Percentiles rank a stretch among this genome's conserved stretches.
phyloP scores from a whole-genome alignment of 2,113 vertebrate species.

The Melanerpes aurifrons region DNA sequence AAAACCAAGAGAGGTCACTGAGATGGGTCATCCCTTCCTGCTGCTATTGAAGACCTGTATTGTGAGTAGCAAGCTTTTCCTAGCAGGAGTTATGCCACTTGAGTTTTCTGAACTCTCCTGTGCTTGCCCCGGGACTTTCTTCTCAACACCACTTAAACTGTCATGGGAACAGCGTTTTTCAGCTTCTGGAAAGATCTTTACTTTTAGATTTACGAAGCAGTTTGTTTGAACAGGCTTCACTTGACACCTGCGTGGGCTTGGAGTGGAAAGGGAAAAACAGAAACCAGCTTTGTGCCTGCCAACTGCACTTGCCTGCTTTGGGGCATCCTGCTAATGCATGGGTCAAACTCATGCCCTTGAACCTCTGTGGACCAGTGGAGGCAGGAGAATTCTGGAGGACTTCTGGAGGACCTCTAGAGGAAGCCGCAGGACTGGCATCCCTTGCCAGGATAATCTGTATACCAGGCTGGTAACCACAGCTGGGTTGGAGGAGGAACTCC shows the following conservation, averaged over 20 bases:
- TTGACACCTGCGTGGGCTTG: not conserved
- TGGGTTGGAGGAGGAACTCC: not conserved
- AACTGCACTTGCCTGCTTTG: not conserved
- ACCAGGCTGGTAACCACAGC: not conserved
- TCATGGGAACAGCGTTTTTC: not conserved
- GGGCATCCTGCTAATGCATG: not conserved
- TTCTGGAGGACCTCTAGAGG: not conserved
- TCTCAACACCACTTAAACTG: not conserved
- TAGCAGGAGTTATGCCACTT: not conserved
- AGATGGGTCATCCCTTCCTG: not conserved
- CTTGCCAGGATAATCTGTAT: not conserved
- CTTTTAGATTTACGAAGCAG: not conserved
- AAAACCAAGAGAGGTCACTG: not conserved
- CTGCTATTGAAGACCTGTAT: not conserved
- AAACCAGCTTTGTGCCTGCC: not conserved
- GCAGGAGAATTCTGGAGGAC: not conserved
- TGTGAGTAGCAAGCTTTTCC: not conserved
- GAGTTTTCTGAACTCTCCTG: not conserved
- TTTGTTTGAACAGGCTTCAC: not conserved
- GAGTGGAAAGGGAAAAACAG: not conserved
- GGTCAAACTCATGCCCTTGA: not conserved
- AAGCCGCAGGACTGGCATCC: not conserved
- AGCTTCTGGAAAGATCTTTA: not conserved
- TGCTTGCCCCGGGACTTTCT: rapidly evolving
- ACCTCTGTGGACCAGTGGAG: not conserved